Base-by-base conservation (phyloP, 1,140 invertebrate species). In the Platorchestia sp. region DNA sequence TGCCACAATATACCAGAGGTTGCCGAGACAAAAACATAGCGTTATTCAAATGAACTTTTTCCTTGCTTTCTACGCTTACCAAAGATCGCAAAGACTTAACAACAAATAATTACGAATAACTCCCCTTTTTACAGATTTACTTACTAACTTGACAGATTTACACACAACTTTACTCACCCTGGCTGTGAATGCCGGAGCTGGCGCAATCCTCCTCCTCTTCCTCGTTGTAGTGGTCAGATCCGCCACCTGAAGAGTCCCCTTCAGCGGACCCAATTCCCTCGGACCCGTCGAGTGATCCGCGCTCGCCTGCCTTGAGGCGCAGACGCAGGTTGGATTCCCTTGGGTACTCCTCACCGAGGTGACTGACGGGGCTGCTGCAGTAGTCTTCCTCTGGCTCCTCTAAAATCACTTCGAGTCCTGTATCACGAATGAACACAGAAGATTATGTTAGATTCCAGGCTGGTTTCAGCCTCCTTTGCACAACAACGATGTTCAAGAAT, bases 321-420 rank as follows among this genome's bases (percentile, higher is more conserved):
- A 95, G 87, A n/a, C 95, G 95, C 86, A 96, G 95, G 95, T 96
- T 96, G n/a, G 96, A 95, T 27, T 95, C 95, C 10, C 96, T 41
- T 75, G 90, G 95, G 1, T 95, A 95, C 95, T 96, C 96, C 95
- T 96, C 96, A 93, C 95, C 96, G 44, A 93, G 91, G 43, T 93
- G 91, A 22, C 95, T 96, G 0, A 87, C 95, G 86, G 95, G 95
- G 1, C 95, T 96, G 95, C 95, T 96, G 95, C 96, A 96, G 95
- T 96, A 96, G 16, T 96, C 96, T 44, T 96, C 96, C 95, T 96
- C 96, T 43, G 96, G 96, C 86, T 96, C 96, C 51, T 96, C 96
- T 27, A 96, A 95, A 40, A 96, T 96, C 27, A 96, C 96, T 90
- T 96, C 96, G 43, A 96, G 96, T n/a, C 96, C 96, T 95, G 96